Conservation (phyloP, 2,888 invertebrate species). For the Panopea generosa region DNA sequence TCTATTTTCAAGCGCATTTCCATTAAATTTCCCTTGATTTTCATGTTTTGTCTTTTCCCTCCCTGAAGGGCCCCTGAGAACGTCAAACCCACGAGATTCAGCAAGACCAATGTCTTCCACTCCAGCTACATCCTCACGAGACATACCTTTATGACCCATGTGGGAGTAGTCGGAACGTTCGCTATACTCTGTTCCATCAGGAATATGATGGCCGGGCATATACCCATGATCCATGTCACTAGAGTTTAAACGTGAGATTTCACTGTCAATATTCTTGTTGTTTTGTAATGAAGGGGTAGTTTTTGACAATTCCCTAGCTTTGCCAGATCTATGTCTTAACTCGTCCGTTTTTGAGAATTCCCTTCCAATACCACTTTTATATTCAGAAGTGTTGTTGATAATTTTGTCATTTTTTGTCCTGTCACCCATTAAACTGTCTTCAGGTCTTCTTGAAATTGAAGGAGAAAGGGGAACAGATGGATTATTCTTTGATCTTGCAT, state of each 20-base stretch:
- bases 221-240: conserved; percentile 56
- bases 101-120: conserved; percentile 68
- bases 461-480: neutral
- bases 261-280: conserved; percentile 18
- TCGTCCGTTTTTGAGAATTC: neutral
- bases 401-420: neutral
- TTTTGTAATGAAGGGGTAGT: conserved; percentile 5
- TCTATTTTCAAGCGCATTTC: neutral
- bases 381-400: neutral
- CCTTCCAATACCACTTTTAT: neutral
- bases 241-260: conserved; percentile 26
- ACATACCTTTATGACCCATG: conserved; percentile 60
- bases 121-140: conserved; percentile 70
- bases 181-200: conserved; percentile 75
- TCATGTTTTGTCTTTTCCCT: conserved; percentile 18
- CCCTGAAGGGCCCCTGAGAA: conserved; percentile 24
- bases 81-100: conserved; percentile 71
- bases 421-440: neutral
- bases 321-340: neutral
- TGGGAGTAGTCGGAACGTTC: conserved; percentile 64
- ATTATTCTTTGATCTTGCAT: neutral
- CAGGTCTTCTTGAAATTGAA: neutral
- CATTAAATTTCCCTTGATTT: neutral
- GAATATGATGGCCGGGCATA: conserved; percentile 71
- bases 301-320: neutral